phyloP scores from a whole-genome alignment of 1,140 invertebrate species.

The Ips nitidus region DNA sequence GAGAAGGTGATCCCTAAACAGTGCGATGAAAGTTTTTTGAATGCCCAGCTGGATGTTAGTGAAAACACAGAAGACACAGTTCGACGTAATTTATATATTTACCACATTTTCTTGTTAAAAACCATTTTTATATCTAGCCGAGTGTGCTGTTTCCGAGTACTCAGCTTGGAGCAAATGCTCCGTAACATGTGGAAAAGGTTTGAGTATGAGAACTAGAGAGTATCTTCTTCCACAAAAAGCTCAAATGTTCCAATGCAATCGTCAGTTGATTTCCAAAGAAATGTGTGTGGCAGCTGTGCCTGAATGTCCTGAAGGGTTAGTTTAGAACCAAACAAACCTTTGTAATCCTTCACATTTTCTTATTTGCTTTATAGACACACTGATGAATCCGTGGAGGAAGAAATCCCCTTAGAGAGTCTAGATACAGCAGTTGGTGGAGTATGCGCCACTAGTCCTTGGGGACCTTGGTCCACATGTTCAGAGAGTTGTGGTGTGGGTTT shows the following conservation, averaged over 20 bases:
- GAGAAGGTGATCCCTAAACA: constrained; percentile 71
- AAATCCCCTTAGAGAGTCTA: constrained; percentile 45
- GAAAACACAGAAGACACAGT: constrained; percentile 73
- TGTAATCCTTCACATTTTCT: background rate
- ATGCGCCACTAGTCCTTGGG: constrained; percentile 77
- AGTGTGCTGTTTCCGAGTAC: constrained; percentile 77
- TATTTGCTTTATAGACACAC: constrained; percentile 22
- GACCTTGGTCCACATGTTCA: constrained; percentile 80
- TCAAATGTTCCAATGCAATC: constrained; percentile 72
- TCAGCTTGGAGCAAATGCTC: constrained; percentile 78
- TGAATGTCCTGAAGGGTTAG: constrained; percentile 60
- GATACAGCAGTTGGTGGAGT: constrained; percentile 53
- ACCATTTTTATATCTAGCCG: constrained; percentile 57
- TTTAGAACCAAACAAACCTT: background rate
- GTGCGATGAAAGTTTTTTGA: constrained; percentile 69
- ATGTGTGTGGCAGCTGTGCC: constrained; percentile 77
- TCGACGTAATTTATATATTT: constrained; percentile 62
- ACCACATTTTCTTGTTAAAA: constrained; percentile 3
- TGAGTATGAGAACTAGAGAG: constrained; percentile 74
- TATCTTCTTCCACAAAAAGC: constrained; percentile 80
- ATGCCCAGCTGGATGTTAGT: constrained; percentile 63
- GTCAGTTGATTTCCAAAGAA: constrained; percentile 82
- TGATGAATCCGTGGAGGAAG: constrained; percentile 41
- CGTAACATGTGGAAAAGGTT: constrained; percentile 84
- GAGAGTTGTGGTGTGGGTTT: constrained; percentile 79